phyloP scores from a whole-genome alignment of 2,888 invertebrate genomes.

The Eupithecia pulchellata region DNA sequence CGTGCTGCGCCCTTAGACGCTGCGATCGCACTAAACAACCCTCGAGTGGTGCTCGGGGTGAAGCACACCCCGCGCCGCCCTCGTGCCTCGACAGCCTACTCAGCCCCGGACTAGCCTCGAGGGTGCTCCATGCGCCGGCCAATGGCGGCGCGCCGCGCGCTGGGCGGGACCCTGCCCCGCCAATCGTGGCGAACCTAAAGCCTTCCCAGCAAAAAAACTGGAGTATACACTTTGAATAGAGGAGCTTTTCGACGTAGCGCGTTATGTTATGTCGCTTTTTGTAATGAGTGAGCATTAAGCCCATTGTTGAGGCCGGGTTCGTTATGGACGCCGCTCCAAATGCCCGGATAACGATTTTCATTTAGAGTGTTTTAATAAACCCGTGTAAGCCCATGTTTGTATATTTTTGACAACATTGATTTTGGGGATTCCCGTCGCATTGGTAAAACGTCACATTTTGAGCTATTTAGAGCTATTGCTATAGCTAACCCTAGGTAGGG shows the following conservation, averaged over 20 bases:
- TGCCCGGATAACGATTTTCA: conserved; percentile 83
- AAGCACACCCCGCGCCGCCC: conserved; percentile 83
- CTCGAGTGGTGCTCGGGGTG: conserved; percentile 85
- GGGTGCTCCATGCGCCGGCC: conserved; percentile 80
- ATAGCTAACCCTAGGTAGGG: neutral
- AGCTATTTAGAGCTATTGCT: neutral
- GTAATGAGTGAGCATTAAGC: conserved; percentile 85
- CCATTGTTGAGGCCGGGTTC: conserved; percentile 83
- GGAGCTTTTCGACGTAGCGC: conserved; percentile 82
- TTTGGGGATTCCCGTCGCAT: neutral
- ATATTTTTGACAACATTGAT: conserved; percentile 32
- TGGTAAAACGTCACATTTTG: neutral
- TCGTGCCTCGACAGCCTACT: conserved; percentile 84
- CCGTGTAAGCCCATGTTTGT: conserved; percentile 77
- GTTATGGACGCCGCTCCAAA: conserved; percentile 83
- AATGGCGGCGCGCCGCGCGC: conserved; percentile 64
- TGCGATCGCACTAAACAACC: conserved; percentile 83
- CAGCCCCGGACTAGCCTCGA: conserved; percentile 76
- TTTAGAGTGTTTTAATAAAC: conserved; percentile 84
- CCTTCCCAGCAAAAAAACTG: conserved; percentile 82
- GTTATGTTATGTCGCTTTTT: conserved; percentile 85
- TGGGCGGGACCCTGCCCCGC: conserved; percentile 73
- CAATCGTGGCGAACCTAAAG: conserved; percentile 67
- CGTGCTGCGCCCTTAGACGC: conserved; percentile 82
- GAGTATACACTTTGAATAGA: conserved; percentile 84